phyloP scores from a whole-genome alignment of 2,888 invertebrate genomes.

The Lypha dubia region DNA sequence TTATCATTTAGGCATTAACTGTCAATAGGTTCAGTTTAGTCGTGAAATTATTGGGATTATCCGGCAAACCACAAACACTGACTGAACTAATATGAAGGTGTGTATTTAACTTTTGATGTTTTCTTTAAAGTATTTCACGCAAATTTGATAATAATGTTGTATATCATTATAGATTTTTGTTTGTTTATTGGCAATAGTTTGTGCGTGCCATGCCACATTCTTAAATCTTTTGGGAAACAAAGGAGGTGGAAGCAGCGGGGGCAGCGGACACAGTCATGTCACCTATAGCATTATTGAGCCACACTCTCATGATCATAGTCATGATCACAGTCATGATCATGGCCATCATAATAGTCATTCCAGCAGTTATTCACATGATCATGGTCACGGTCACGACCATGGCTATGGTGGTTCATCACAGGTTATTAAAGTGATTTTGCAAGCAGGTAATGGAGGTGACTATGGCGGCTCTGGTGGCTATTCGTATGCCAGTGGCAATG shows the following conservation, averaged over 20 bases:
- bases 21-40: slow-evolving; percentile 74
- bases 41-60: slow-evolving; percentile 30
- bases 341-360: not conserved
- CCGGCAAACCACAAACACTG: slow-evolving; percentile 19
- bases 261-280: slow-evolving; percentile 3
- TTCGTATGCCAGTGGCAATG: slow-evolving; percentile 42
- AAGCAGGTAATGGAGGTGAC: slow-evolving; percentile 37
- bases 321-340: slow-evolving; percentile 41
- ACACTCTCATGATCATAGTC: slow-evolving; percentile 9
- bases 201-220: slow-evolving; percentile 77
- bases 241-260: slow-evolving; percentile 53
- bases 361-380: slow-evolving; percentile 16
- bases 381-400: slow-evolving; percentile 2
- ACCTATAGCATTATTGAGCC: slow-evolving; percentile 28
- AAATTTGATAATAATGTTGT: not conserved
- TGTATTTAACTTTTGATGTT: slow-evolving; percentile 17
- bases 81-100: slow-evolving; percentile 69
- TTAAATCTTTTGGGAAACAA: slow-evolving; percentile 76
- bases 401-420: slow-evolving; percentile 53
- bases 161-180: slow-evolving; percentile 75
- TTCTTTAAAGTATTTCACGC: not conserved
- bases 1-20: slow-evolving; percentile 77
- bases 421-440: slow-evolving; percentile 67
- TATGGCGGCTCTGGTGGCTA: slow-evolving; percentile 5
- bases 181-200: slow-evolving; percentile 77